Conservation (phyloP, 1,140 invertebrate species). For the Drosophila lowei region DNA sequence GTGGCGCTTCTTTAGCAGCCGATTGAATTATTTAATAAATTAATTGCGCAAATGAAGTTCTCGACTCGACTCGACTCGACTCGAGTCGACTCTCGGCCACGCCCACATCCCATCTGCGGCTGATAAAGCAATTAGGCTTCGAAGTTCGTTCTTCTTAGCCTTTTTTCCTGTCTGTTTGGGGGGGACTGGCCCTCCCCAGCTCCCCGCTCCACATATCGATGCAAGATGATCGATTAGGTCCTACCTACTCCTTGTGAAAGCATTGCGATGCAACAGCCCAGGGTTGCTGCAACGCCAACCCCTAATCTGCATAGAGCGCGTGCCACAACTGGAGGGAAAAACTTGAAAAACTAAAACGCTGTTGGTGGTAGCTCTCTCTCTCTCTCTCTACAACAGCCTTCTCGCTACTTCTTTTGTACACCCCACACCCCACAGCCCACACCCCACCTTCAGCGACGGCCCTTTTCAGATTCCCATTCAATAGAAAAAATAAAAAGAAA, state of each 20-base stretch:
- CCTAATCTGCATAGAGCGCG: conserved; percentile 3
- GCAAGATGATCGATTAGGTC: too few relatives aligned
- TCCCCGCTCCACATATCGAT: too few relatives aligned
- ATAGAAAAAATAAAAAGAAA: conserved; percentile 14
- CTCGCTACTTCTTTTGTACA: too few relatives aligned
- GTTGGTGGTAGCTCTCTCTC: not conserved
- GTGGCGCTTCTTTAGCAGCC: conserved; percentile 1
- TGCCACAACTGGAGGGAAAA: not conserved
- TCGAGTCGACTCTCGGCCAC: conserved; percentile 14
- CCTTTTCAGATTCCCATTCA: conserved; percentile 4
- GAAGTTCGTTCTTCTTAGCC: not conserved
- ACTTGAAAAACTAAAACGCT: not conserved
- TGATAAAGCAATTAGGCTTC: conserved; percentile 30
- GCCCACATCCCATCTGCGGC: conserved; percentile 34
- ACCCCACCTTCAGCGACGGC: too few relatives aligned
- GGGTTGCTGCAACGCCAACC: not conserved
- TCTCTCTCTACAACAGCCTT: not conserved
- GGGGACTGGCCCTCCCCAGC: too few relatives aligned
- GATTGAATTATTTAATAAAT: conserved; percentile 78
- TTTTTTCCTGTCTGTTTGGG: not conserved
- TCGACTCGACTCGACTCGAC: not conserved
- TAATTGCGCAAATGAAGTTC: conserved; percentile 67
- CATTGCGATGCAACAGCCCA: too few relatives aligned
- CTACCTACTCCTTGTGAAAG: too few relatives aligned
- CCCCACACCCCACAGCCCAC: too few relatives aligned